Conservation (phyloP, 2,888 invertebrate species). For the Zaprionus lineosus region DNA sequence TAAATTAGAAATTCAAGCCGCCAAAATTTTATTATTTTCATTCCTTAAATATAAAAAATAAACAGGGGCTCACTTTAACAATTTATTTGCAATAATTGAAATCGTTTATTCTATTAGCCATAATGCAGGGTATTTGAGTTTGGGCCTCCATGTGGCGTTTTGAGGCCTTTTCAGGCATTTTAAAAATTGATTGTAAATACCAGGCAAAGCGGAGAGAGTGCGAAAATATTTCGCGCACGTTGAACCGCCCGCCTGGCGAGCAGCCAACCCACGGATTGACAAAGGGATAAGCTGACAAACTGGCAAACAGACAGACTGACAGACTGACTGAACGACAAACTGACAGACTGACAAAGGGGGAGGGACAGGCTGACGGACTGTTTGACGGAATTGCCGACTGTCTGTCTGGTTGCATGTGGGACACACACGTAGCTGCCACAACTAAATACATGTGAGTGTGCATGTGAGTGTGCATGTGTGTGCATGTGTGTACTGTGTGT, state of each 20-base stretch:
- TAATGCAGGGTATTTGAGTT: conserved; percentile 27
- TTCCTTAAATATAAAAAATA: no score
- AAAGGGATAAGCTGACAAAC: conserved; percentile 6
- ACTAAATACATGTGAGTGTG: background rate
- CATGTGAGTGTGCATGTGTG: conserved; percentile 2
- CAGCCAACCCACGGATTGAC: no score
- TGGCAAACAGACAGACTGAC: conserved; percentile 1
- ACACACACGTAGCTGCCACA: no score
- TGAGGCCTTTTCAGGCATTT: conserved; percentile 35
- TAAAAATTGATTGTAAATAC: conserved; percentile 66
- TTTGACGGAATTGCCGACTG: conserved; percentile 28
- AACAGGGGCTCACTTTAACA: no score
- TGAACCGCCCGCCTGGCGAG: conserved; percentile 38
- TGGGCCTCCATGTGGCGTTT: no score
- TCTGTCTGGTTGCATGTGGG: conserved; percentile 48
- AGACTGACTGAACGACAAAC: conserved; percentile 15
- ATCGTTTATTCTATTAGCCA: no score
- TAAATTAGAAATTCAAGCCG: no score
- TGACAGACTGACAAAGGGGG: conserved; percentile 12
- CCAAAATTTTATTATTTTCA: no score
- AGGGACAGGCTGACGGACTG: conserved; percentile 19
- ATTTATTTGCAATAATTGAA: no score
- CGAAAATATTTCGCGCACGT: conserved; percentile 66
- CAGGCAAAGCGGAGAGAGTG: conserved; percentile 49
- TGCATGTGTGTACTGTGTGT: conserved; percentile 19